phyloP scores from a whole-genome alignment of 2,888 invertebrate genomes.

The Drosophila meridiana region DNA sequence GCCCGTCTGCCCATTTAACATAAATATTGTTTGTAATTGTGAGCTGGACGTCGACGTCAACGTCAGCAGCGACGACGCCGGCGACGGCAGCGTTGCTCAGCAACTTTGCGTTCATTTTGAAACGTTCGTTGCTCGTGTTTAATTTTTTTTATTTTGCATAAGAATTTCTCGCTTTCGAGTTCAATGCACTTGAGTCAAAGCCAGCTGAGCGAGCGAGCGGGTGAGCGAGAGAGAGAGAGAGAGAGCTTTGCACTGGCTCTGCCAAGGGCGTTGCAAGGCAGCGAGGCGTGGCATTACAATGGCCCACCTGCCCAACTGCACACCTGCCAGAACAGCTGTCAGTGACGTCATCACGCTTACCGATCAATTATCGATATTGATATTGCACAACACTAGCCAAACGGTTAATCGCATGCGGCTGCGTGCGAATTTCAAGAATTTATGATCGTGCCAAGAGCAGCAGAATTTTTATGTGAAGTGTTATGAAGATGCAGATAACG shows the following conservation, averaged over 20 bases:
- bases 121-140: constrained; percentile 57
- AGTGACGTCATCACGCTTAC: constrained; percentile 19
- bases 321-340: constrained; percentile 30
- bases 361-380: constrained; percentile 33
- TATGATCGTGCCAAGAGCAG: constrained; percentile 4
- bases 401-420: constrained; percentile 10
- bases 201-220: neutral
- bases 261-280: constrained; percentile 8
- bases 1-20: constrained; percentile 73
- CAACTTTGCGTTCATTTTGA: constrained; percentile 74
- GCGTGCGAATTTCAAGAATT: constrained; percentile 50
- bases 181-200: constrained; percentile 72
- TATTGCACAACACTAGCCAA: constrained; percentile 38
- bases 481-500: neutral
- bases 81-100: constrained; percentile 64
- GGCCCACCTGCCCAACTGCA: constrained; percentile 23
- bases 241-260: constrained; percentile 31
- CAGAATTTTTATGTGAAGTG: constrained; percentile 1
- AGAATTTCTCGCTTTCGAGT: constrained; percentile 75
- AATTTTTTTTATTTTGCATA: constrained; percentile 64
- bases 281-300: neutral
- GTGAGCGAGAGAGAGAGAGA: neutral
- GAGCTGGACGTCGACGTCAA: constrained; percentile 44
- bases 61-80: constrained; percentile 11
- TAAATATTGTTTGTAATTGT: constrained; percentile 76